Evolutionary conservation across 2,888 invertebrate genomes (phyloP), one percentile per base, ranked within the genome.

Genomic region (Malthinus seriepunctatus): DNA sequence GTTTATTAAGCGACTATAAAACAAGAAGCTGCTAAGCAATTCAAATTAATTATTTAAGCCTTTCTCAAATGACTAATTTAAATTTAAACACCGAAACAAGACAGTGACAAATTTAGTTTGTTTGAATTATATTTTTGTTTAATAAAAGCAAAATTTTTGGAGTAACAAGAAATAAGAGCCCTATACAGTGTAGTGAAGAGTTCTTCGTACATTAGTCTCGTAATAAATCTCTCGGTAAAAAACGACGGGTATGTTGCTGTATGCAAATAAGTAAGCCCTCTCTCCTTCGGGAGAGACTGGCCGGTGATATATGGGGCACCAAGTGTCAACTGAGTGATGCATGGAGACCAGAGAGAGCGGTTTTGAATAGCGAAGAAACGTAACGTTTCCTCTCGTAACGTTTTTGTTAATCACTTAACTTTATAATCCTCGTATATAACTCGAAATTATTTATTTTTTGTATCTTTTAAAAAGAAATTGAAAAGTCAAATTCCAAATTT

Each of bases 321-420:
- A 76, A 78, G 78, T 79, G 80, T 79, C 80, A 79, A 76, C 76
- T 74, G 78, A 71, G 79, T 80, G 80, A 80, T 79, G 79, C 78
- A 80, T 79, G 77, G 79, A 76, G 74, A 75, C 66, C 63, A 61
- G 61, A 64, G 64, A 66, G 63, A 64, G 63, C 62, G 62, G 66
- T 62, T 63, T 66, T 57, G 62, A 61, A 62, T 53, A 56, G 62
- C 63, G 62, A 66, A 66, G 66, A 63, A 66, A 64, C 63, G 57
- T 55, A 63, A 65, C 59, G 61, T 61, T 64, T 64, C 60, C 62
- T 62, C 62, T 61, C 54, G 55, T 62, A 54, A 50, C 51, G 48
- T 60, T 56, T 23, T 23, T 60, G 60, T 60, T 60, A 60, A 60
- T 60, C 60, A 56, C 55, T 60, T 42, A 52, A 48, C 3, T 23